Evolutionary conservation across 2,888 invertebrate species (phyloP), one percentile per base, ranked within the genome.

Genomic region (Encarsia formosa): DNA sequence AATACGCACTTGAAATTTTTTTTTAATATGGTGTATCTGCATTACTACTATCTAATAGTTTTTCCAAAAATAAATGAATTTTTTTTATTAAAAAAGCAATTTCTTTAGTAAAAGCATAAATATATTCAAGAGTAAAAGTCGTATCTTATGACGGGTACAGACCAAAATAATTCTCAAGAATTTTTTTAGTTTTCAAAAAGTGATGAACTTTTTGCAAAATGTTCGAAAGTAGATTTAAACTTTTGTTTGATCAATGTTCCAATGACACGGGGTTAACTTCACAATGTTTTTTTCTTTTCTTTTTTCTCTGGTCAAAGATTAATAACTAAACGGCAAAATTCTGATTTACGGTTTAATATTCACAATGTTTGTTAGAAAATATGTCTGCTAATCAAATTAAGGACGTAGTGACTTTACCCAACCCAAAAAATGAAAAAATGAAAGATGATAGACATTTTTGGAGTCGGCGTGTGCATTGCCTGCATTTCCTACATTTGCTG

Each of bases 401-500:
- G 2, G 18, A 15, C 4, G 9, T 29, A 20, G 9, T 26, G 26
- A 24, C 39, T 48, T n/a, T 5, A 16, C 22, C 18, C 9, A 29
- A 9, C 15, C 16, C 38, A 22, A 19, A 50, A 35, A 35, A 6
- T 41, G 44, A 37, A 15, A 35, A 16, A 41, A 45, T 19, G 26
- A 51, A 55, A 53, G 32, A 64, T 64, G 62, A 57, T 60, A 26
- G 63, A 63, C 44, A 23, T 62, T 4, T 41, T 64, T 13, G 59
- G 58, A 6, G 55, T 64, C 2, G 58, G 59, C 37, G 38, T 61
- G 16, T 63, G 63, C 50, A 58, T 60, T 3, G 61, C 64, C 16
- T 63, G 62, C 46, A 39, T 63, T 8, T 62, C 64, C 4, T 61
- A 60, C 40, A 52, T 61, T 46, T 63, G 59, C 35, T 64, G 61